Conservation (phyloP, 2,797 vertebrate species). For the Eidolon dupreanum region DNA sequence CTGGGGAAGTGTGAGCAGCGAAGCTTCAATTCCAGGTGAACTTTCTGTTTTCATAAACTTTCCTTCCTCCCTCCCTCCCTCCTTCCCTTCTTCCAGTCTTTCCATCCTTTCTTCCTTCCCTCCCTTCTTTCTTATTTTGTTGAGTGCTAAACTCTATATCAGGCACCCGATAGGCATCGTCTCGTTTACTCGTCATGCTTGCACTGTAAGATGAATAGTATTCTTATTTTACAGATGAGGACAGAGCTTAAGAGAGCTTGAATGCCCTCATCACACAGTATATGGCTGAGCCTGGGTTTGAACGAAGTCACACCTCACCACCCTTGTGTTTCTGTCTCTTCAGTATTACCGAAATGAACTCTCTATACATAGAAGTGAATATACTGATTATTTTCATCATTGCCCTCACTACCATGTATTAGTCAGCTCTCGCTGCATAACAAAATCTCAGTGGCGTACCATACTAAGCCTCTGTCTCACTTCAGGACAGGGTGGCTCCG, state of each 20-base stretch:
- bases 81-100: fast-evolving
- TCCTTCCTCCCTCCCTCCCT: fast-evolving
- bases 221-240: neutral
- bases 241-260: neutral
- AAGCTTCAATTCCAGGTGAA: neutral
- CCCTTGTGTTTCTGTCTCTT: neutral
- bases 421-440: neutral
- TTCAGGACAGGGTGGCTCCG: neutral
- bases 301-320: neutral
- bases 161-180: neutral
- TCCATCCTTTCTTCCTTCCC: fast-evolving
- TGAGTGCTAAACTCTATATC: neutral
- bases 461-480: neutral
- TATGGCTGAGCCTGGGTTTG: neutral
- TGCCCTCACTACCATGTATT: neutral
- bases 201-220: neutral
- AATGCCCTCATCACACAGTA: neutral
- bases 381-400: too few species aligned
- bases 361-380: neutral
- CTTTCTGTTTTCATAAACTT: neutral
- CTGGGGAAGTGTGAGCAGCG: neutral
- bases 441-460: neutral
- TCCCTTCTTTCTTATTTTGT: neutral
- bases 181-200: neutral
- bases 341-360: neutral